phyloP scores from a whole-genome alignment of 2,888 invertebrate genomes.

The Cremastinae sp. region DNA sequence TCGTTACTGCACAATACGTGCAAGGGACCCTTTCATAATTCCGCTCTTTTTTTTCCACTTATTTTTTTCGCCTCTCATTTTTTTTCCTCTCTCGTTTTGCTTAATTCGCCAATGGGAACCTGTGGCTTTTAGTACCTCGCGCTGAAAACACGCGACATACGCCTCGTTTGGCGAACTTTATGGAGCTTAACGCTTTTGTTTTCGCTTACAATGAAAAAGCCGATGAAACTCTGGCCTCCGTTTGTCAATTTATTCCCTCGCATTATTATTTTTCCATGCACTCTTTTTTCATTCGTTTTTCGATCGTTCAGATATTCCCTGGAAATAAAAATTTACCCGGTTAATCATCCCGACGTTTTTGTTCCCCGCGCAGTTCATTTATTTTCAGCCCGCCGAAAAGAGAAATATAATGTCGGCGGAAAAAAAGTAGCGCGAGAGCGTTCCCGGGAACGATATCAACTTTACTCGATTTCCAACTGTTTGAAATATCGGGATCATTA shows the following conservation, averaged over 20 bases:
- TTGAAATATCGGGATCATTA: conserved; percentile 28
- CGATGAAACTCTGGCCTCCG: conserved; percentile 17
- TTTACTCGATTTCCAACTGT: conserved; percentile 26
- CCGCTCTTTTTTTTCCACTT: neutral
- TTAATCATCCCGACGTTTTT: too few relatives aligned
- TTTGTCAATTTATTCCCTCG: conserved; percentile 16
- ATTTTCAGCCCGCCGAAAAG: too few relatives aligned
- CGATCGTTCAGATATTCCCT: too few relatives aligned
- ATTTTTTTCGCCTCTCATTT: neutral
- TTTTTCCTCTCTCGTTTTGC: conserved; percentile 21
- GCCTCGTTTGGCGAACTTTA: conserved; percentile 33
- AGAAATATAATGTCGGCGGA: too few relatives aligned
- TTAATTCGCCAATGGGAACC: conserved; percentile 53
- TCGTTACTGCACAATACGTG: conserved; percentile 54
- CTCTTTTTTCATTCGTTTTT: too few relatives aligned
- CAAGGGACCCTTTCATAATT: neutral
- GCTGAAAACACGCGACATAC: conserved; percentile 45
- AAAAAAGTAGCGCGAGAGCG: too few relatives aligned
- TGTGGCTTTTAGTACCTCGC: conserved; percentile 54
- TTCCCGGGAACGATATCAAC: conserved; percentile 5
- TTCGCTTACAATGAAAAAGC: conserved; percentile 26
- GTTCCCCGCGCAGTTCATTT: too few relatives aligned
- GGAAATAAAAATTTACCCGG: too few relatives aligned
- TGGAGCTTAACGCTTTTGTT: conserved; percentile 46
- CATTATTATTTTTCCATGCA: conserved; percentile 12